Evolutionary conservation across 2,113 vertebrate genomes (phyloP).

Genomic region (Nestor notabilis): DNA sequence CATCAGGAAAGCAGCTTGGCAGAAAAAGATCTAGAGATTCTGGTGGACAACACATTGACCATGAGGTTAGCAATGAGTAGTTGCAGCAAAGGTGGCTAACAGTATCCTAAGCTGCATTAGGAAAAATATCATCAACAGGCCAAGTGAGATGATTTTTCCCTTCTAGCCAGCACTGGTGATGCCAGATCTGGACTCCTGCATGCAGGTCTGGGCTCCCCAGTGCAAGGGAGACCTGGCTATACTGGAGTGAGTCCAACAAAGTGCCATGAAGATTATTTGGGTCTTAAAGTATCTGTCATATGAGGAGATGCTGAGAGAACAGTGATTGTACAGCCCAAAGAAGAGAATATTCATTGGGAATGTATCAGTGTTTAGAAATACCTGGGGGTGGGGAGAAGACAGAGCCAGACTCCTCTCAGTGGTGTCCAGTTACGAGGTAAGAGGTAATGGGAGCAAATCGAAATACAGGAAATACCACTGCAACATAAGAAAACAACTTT

Average conservation of each 20-base stretch:
- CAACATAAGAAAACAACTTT: not conserved
- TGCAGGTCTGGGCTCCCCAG: not conserved
- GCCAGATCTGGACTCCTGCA: not conserved
- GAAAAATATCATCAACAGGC: not conserved
- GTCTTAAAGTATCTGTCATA: not conserved
- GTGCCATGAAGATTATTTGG: not conserved
- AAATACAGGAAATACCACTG: not conserved
- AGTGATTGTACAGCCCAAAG: not conserved
- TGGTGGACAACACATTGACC: not conserved
- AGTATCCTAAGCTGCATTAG: not conserved
- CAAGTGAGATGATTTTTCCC: not conserved
- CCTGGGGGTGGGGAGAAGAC: not conserved
- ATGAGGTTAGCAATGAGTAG: not conserved
- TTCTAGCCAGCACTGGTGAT: fast-evolving
- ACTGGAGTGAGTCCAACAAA: fast-evolving
- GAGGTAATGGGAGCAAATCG: not conserved
- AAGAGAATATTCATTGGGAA: not conserved
- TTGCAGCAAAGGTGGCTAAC: not conserved
- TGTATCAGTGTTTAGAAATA: not conserved
- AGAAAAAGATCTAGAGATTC: not conserved
- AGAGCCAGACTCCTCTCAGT: not conserved
- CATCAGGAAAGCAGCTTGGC: not conserved
- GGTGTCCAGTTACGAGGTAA: not conserved
- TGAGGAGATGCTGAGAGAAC: not conserved
- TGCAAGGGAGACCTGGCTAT: not conserved